Base-by-base conservation (phyloP, 2,888 invertebrate species). In the Tipula unca region DNA sequence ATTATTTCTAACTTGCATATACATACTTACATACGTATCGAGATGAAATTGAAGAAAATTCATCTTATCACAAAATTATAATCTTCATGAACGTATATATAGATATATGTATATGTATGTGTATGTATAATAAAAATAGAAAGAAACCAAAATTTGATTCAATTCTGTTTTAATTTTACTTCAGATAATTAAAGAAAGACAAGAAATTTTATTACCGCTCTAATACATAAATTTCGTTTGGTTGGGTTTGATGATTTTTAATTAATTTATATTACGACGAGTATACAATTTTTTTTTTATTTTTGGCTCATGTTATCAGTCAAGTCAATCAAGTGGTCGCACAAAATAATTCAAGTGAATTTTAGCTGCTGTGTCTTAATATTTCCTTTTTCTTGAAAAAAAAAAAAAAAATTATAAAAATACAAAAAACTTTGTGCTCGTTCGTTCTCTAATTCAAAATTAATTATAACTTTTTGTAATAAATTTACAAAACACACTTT, bases 181-280 rank as follows among this genome's bases (percentile, higher is more conserved):
- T 69, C 69, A 69, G 69, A 69, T 69, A 69, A 69, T 69, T 69
- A 69, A 69, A 69, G 69, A 69, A 25, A 69, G 69, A 69, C 69
- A 69, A 69, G 25, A 25, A 69, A 69, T 69, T 69, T 69, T 69
- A 69, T 69, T 69, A 69, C 69, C 20, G 69, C 69, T 20, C 69
- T 25, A 25, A 6, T 69, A 25, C 10, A 69, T 69, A 69, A 69
- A 69, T 10, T 69, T 69, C 69, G 25, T 69, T 69, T 25, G 69
- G 69, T 69, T 69, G 69, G 69, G 69, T 69, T 69, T 69, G 25
- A 69, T 69, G 69, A 25, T 69, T 69, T 69, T 69, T 69, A 69
- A 69, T 69, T 69, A 69, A 69, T 69, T 69, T 69, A 69, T 69
- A 69, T 25, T 69, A 69, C 69, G 69, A 69, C 20, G 69, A 69